Percentiles rank a stretch among this genome's conserved stretches.
Conservation (phyloP, 2,888 invertebrate genomes). For the Liposcelis brunnea region DNA sequence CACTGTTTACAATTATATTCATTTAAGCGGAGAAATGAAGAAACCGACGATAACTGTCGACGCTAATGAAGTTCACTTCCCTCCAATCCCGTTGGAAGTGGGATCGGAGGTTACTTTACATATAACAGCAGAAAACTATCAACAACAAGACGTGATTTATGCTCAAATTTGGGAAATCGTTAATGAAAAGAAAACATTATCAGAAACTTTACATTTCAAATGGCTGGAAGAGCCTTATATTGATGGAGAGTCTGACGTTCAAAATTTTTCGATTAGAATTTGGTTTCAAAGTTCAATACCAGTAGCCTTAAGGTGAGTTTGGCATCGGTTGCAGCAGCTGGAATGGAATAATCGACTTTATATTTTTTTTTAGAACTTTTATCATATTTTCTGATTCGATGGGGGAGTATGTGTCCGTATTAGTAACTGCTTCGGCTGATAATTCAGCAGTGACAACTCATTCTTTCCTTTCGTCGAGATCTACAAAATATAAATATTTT, state of each 20-base stretch:
- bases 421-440: conserved; percentile 21
- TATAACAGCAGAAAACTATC: conserved; percentile 14
- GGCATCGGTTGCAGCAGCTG: too few species aligned
- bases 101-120: conserved; percentile 16
- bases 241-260: too few species aligned
- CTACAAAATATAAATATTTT: background rate
- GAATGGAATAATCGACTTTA: too few species aligned
- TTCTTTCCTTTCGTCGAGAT: conserved; percentile 14
- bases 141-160: conserved; percentile 8
- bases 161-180: conserved; percentile 16
- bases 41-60: too few species aligned
- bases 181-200: conserved; percentile 13
- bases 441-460: conserved; percentile 24
- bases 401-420: conserved; percentile 11
- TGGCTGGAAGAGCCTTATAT: too few species aligned
- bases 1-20: conserved; percentile 21
- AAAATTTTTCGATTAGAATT: conserved; percentile 11
- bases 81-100: conserved; percentile 22
- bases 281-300: conserved; percentile 12
- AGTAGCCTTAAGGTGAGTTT: conserved; percentile 6
- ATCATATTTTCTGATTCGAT: too few species aligned
- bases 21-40: conserved; percentile 9
- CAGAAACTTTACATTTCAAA: too few species aligned
- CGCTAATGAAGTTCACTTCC: conserved; percentile 19
- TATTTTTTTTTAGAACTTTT: background rate